These are phyloP conservation scores for Harlomillsia oculata DNA, from an alignment of 1,140 invertebrate species.

Conservation along the genomic window DNA sequence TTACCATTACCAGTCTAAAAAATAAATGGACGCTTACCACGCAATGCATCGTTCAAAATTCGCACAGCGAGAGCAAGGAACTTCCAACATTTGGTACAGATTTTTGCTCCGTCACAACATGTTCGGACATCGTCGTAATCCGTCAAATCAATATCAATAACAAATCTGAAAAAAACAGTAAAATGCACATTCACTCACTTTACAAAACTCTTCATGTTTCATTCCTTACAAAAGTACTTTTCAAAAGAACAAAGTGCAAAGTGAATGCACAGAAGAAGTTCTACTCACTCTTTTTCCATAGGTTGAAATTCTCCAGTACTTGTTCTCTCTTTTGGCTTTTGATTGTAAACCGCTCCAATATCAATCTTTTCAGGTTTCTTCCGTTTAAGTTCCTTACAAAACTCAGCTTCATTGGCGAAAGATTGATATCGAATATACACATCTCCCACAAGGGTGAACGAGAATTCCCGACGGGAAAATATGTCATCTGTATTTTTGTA, in stretches of 20 bases:
- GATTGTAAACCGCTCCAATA: conserved; percentile 84
- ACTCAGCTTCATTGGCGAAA: conserved; percentile 67
- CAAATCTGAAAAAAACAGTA: conserved; percentile 20
- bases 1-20: background rate
- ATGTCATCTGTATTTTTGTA: conserved; percentile 55
- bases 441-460: conserved; percentile 88
- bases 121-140: conserved; percentile 96
- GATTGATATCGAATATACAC: conserved; percentile 87
- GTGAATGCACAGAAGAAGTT: no score
- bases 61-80: conserved; percentile 89
- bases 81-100: conserved; percentile 94
- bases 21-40: conserved; percentile 47
- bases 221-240: no score
- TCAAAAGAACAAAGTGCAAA: no score
- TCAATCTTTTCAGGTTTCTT: conserved; percentile 86
- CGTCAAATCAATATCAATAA: conserved; percentile 92
- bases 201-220: no score
- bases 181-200: background rate
- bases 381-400: conserved; percentile 68
- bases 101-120: conserved; percentile 77
- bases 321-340: conserved; percentile 23
- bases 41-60: conserved; percentile 73
- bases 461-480: conserved; percentile 82
- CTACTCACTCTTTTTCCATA: conserved; percentile 70
- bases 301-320: conserved; percentile 42